phyloP scores from a whole-genome alignment of 2,797 vertebrate genomes.

The Australoheros facetus region DNA sequence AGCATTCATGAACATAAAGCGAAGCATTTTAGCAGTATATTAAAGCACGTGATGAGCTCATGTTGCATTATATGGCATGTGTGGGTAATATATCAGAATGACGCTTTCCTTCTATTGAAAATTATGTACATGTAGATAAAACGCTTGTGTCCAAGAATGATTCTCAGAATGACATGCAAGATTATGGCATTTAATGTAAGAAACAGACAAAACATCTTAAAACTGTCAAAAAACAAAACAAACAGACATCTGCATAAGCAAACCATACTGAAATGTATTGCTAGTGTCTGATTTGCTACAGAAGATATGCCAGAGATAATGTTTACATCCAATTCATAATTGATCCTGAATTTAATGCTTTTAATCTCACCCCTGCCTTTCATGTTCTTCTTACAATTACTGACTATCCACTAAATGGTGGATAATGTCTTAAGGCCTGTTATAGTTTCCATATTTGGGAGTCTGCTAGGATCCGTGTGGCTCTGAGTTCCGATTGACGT shows the following conservation, averaged over 20 bases:
- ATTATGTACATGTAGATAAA: background rate
- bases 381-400: background rate
- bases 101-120: background rate
- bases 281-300: background rate
- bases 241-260: background rate
- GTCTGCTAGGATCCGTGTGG: background rate
- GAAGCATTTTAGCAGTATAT: background rate
- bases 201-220: background rate
- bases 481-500: background rate
- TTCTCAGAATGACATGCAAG: background rate
- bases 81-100: background rate
- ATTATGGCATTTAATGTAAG: background rate
- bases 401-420: background rate
- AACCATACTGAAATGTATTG: background rate
- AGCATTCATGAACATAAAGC: background rate
- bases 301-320: background rate
- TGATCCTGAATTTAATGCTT: background rate
- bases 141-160: background rate
- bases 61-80: background rate
- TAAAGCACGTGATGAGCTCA: background rate
- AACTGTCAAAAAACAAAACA: background rate
- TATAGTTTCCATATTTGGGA: background rate
- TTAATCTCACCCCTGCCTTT: too few species aligned
- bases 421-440: background rate
- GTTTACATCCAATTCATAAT: background rate